These are phyloP conservation scores for Pelodiscus sinensis DNA, from an alignment of 2,113 vertebrate species.

Conservation along the genomic window DNA sequence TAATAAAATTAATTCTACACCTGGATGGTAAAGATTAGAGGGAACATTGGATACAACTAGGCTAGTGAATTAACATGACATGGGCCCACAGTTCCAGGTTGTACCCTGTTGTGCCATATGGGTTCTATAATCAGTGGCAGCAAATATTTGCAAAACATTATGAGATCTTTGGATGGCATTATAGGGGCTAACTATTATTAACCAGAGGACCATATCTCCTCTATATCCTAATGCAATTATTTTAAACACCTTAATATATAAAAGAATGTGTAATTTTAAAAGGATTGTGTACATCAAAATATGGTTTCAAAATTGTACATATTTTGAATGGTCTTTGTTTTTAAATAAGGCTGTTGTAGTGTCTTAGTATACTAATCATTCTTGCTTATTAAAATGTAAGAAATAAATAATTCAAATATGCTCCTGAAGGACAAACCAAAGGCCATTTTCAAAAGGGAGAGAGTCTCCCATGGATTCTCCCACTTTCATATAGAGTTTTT, in stretches of 20 bases:
- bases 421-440: background rate
- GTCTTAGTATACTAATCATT: background rate
- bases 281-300: background rate
- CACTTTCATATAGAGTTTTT: constrained; percentile 25
- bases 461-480: constrained; percentile 28
- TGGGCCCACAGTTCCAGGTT: too few relatives aligned
- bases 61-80: too few relatives aligned
- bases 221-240: background rate
- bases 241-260: background rate
- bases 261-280: background rate
- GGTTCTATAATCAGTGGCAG: background rate
- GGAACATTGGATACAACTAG: too few relatives aligned
- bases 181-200: background rate
- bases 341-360: background rate
- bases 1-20: too few relatives aligned
- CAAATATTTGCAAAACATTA: background rate
- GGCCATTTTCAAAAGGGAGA: background rate
- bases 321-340: background rate
- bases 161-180: constrained; percentile 15
- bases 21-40: too few relatives aligned
- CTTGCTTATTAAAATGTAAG: background rate
- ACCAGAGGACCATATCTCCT: background rate
- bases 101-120: too few relatives aligned
- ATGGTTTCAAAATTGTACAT: background rate
- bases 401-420: constrained; percentile 33